These are phyloP conservation scores for Pararge aegeria DNA, from an alignment of 1,140 invertebrate genomes.

Conservation along the genomic window DNA sequence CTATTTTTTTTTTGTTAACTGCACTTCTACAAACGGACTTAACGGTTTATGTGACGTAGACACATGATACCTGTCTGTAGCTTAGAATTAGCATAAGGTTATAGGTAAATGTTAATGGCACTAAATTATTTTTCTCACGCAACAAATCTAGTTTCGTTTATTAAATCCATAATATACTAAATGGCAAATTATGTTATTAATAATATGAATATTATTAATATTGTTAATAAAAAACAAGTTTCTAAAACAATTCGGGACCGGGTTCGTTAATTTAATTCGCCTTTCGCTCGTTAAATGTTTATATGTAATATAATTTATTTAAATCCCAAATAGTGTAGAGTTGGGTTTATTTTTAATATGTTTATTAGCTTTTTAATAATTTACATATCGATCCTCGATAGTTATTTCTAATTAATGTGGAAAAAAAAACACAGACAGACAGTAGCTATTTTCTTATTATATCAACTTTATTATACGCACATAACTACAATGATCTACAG, in stretches of 20 bases:
- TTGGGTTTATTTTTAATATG: not conserved
- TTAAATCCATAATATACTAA: not conserved
- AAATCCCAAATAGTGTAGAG: not conserved
- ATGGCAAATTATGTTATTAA: not conserved
- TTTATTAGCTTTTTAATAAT: not conserved
- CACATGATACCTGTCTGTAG: no score
- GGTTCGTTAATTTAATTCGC: not conserved
- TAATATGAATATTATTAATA: not conserved
- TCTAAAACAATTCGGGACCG: not conserved
- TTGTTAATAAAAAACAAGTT: not conserved
- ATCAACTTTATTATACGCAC: no score
- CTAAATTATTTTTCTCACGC: not conserved
- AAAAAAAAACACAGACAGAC: not conserved
- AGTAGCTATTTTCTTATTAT: no score
- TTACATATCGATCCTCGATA: not conserved
- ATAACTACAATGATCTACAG: no score
- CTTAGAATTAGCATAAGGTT: not conserved
- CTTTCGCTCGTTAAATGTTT: not conserved
- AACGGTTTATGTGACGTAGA: no score
- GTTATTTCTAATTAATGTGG: not conserved
- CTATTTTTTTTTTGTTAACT: no score
- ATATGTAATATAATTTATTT: not conserved
- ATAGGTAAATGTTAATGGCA: not conserved
- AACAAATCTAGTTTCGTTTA: not conserved
- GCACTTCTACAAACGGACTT: no score